Base-by-base conservation (phyloP, 1,140 invertebrate species). In the Saxidomus purpurata region DNA sequence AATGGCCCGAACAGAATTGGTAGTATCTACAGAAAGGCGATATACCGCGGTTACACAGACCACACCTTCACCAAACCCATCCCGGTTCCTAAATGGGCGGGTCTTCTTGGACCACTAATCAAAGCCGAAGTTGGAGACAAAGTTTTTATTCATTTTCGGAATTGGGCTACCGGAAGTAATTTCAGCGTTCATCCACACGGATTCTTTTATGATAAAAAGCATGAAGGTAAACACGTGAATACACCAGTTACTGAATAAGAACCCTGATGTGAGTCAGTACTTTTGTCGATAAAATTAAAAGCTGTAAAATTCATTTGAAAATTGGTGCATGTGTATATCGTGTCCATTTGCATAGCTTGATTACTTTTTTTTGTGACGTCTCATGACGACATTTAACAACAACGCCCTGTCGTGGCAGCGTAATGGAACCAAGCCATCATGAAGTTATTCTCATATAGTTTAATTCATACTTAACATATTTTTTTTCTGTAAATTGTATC, bases 71-170 rank as follows among this genome's bases (percentile, higher is more conserved):
- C 79, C 3, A 36, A 79, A 22, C 43, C 80, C 31, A 59, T 83
- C 0, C 43, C 76, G 25, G 85, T 89, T 0, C 90, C 91, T 9
- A 47, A 80, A 15, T 93, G 93, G 90, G 71, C 91, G 49, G 93
- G 90, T 38, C 81, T 94, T 59, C n/a, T 94, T 6, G 94, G 94
- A 2, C 93, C 94, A 11, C 90, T 91, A 36, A 91, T 94, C 49
- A 91, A 90, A 34, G 94, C 91, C 0, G 93, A 94, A 87, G 91
- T 94, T 6, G 93, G 93, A 1, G 94, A 94, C 38, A 90, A 63
- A 8, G 59, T 94, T 1, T 63, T 67, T 31, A 61, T 92, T 28
- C 55, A 89, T 17, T 92, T 92, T 67, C 43, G 71, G 31, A 92
- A 92, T 81, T 55, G 82, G 52, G 91, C 89, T 0, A 43, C 59